These are phyloP conservation scores for Jordanella pulchra DNA, from an alignment of 2,797 vertebrate genomes.

Conservation along the genomic window DNA sequence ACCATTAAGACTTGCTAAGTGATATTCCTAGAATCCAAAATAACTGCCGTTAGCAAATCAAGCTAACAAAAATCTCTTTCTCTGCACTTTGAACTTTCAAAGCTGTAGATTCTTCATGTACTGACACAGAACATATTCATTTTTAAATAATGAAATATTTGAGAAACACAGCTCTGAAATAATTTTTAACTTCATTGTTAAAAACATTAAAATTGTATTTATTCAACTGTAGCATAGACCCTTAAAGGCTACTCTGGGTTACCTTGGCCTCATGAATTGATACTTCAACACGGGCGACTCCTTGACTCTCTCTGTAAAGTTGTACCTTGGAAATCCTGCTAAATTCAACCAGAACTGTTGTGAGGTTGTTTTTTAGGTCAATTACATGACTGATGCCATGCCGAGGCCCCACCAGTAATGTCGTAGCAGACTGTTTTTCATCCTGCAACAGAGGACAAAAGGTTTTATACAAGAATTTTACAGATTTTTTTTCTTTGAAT, in stretches of 20 bases:
- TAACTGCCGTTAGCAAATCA: neutral
- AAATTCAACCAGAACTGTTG: slow-evolving; percentile 96
- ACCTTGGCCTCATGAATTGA: slow-evolving; percentile 97
- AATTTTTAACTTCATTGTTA: neutral
- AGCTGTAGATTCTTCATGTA: neutral
- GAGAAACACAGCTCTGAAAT: neutral
- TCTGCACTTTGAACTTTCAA: neutral
- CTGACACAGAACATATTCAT: neutral
- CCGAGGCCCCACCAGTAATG: slow-evolving; percentile 92
- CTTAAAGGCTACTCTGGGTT: slow-evolving; percentile 27
- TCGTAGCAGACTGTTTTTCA: slow-evolving; percentile 94
- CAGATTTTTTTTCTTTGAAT: neutral
- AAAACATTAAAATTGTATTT: neutral
- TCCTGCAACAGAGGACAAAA: slow-evolving; percentile 78
- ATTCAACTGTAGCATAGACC: neutral
- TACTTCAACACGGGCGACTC: slow-evolving; percentile 94
- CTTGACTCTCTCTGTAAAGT: slow-evolving; percentile 95
- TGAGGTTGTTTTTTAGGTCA: slow-evolving; percentile 98
- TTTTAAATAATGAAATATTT: neutral
- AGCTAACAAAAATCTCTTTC: neutral
- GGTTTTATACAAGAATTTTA: neutral
- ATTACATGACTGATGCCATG: slow-evolving; percentile 99
- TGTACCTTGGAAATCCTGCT: slow-evolving; percentile 96
- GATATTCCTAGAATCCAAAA: neutral
- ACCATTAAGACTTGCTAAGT: neutral